A percentile compares a stretch with the other conserved stretches of the same genome.
Evolutionary conservation across 2,113 vertebrate species (phyloP).

Genomic region (Syngnathus scovelli): DNA sequence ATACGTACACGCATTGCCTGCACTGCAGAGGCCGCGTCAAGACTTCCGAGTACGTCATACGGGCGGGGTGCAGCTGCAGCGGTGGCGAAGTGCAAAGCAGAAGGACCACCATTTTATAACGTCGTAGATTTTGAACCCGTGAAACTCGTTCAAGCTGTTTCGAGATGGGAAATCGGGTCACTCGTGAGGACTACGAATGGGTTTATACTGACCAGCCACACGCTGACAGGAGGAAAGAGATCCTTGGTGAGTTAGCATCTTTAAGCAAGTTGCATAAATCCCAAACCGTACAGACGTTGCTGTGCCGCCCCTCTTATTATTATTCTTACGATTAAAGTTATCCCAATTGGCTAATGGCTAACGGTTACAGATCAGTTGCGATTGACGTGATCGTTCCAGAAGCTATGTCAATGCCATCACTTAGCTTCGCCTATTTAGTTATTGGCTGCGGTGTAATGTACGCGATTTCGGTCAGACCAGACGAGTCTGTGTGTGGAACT

Average conservation of each 20-base stretch:
- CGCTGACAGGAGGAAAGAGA: constrained; percentile 82
- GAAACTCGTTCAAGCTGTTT: neutral
- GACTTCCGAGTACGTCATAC: neutral
- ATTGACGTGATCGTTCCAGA: neutral
- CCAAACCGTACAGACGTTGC: neutral
- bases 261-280: neutral
- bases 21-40: neutral
- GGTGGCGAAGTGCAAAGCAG: neutral
- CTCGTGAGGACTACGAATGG: constrained; percentile 90
- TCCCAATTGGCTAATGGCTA: constrained; percentile 12
- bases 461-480: neutral
- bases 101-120: neutral
- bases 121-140: neutral
- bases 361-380: constrained; percentile 26
- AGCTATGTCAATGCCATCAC: neutral
- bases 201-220: constrained; percentile 92
- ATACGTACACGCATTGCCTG: too few relatives aligned
- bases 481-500: neutral
- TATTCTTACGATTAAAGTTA: neutral
- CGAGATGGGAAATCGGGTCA: constrained; percentile 80
- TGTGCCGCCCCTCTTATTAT: too few relatives aligned
- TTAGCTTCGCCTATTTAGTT: neutral
- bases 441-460: neutral
- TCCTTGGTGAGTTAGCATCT: constrained; percentile 77
- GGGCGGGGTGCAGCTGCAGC: neutral